Evolutionary conservation across 2,888 invertebrate genomes (phyloP), one percentile per base, ranked within the genome.

Genomic region (Anarsia innoxiella): DNA sequence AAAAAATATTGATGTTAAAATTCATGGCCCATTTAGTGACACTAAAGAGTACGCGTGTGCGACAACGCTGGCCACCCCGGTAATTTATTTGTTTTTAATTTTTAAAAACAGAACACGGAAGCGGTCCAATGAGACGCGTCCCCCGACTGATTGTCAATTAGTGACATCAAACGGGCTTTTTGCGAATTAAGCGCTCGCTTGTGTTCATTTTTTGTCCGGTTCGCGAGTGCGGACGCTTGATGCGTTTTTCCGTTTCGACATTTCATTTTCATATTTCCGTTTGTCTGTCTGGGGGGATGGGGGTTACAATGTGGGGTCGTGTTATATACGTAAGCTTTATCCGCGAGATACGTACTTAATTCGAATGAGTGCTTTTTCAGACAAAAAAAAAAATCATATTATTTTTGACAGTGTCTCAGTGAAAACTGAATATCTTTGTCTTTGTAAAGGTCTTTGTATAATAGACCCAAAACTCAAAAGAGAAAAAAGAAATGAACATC

Each of bases 141-240:
- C 82, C 64, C 70, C 69, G 67, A 58, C 72, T 84, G 84, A 85
- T 83, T 83, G 85, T 84, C 85, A 85, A 86, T 85, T 85, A 86
- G 83, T 68, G 72, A 85, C 83, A 83, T 84, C 85, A 85, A 85
- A 84, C 83, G 84, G 77, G 76, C 83, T 85, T 82, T 84, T 83
- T 84, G 80, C 84, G 80, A 85, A 85, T 84, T 83, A 83, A 80
- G 75, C 79, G 77, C 59, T 59, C 71, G 79, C 71, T 78, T 77
- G 70, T 78, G 73, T 79, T 80, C 77, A 77, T 73, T 82, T 82
- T 82, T 82, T 80, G 77, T 75, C 71, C 77, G 49, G 58, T 64
- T 48, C 59, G 51, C 68, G 68, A 62, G 72, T 51, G 69, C 68
- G 57, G 59, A 64, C 69, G 73, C 68, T 65, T 70, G 68, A 78